Evolutionary conservation across 2,888 invertebrate species (phyloP).

Genomic region (Chelonus formosanus): DNA sequence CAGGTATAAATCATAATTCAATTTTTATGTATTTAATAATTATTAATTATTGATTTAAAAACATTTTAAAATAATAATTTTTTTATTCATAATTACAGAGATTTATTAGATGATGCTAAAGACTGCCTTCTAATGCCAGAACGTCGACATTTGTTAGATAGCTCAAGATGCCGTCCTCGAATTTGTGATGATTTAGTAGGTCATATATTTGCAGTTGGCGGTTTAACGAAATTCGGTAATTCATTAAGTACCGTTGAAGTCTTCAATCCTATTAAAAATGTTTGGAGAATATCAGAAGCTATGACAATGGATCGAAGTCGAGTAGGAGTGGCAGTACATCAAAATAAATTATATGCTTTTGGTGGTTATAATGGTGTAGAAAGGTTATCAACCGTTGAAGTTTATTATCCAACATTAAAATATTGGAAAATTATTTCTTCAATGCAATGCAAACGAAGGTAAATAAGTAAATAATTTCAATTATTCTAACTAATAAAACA

Average conservation of each 20-base stretch:
- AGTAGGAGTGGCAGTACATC: slow-evolving; percentile 85
- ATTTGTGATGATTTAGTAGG: slow-evolving; percentile 79
- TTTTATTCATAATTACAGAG: slow-evolving; percentile 65
- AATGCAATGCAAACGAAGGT: slow-evolving; percentile 85
- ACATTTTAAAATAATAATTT: slow-evolving; percentile 7
- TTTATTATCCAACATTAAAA: slow-evolving; percentile 78
- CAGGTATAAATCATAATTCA: slow-evolving; percentile 58
- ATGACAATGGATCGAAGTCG: slow-evolving; percentile 86
- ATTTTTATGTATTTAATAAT: slow-evolving; percentile 54
- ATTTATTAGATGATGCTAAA: slow-evolving; percentile 86
- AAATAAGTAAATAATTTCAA: slow-evolving; percentile 6
- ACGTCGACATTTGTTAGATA: slow-evolving; percentile 78
- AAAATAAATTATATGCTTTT: slow-evolving; percentile 81
- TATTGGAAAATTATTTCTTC: slow-evolving; percentile 81
- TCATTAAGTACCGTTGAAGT: slow-evolving; percentile 86
- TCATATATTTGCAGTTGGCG: slow-evolving; percentile 87
- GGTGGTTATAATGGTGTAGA: slow-evolving; percentile 86
- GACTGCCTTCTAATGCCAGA: slow-evolving; percentile 90
- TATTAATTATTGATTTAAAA: neutral
- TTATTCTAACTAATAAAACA: too few relatives aligned
- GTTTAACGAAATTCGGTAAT: slow-evolving; percentile 83
- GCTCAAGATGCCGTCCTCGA: slow-evolving; percentile 79
- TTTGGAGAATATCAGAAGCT: slow-evolving; percentile 81
- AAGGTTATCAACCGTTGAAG: slow-evolving; percentile 83
- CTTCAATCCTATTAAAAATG: slow-evolving; percentile 75